Base-by-base conservation (phyloP, 2,888 invertebrate species). In the Chouioia cunea region DNA sequence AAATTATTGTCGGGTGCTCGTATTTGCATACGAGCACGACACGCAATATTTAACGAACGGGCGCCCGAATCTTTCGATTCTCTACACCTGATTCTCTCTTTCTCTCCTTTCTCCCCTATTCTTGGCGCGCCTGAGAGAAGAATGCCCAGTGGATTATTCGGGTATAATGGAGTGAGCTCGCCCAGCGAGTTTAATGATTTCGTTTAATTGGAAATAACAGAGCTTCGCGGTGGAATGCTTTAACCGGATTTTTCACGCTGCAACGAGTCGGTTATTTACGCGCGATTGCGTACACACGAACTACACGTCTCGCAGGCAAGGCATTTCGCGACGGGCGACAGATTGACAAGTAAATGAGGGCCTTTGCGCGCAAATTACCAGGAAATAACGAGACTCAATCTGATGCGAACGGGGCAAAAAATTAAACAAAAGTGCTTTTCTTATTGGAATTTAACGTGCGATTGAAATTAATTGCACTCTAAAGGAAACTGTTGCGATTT, bases 1-100 rank as follows among this genome's bases (percentile, higher is more conserved):
- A 74, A 76, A 74, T 75, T 76, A 77, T 78, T 77, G 77, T 58
- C 44, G 10, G 56, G 58, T 47, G 69, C 74, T 27, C 27, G 64
- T 76, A 82, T 82, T 82, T 82, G 81, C 82, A 82, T 82, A 81
- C 76, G 78, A 75, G 47, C 53, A 46, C 47, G 56, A 27, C 53
- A 44, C 16, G 36, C 76, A 76, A 59, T 4, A 53, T 65, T 36
- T 72, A 72, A 72, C 64, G 72, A 68, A 54, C 46, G 58, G 48
- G 43, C 43, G 18, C 23, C 54, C 60, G 10, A 36, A 36, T 36
- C 36, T 36, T 36, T 36, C 36, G 62, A 68, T 62, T 69, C 65
- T 52, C 65, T 62, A 65, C 72, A 72, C 72, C 72, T 72, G 72
- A 72, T 52, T 65, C 60, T 50, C 59, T 36, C 36, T 36, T 12